phyloP scores from a whole-genome alignment of 2,113 vertebrate species.

The Danio rerio region DNA sequence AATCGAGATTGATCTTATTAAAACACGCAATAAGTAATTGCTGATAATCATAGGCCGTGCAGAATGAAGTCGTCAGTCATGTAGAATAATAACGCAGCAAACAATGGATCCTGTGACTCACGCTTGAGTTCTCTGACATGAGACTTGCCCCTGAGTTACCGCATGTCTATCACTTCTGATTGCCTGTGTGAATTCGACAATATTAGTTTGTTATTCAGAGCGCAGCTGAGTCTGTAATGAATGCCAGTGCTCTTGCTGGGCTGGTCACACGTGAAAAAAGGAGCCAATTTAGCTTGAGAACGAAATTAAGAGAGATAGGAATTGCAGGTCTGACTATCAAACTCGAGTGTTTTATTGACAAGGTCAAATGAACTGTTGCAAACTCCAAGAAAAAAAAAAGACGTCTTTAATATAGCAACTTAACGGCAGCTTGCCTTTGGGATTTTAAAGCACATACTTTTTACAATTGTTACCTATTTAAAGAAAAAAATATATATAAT shows the following conservation, averaged over 20 bases:
- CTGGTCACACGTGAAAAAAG: neutral
- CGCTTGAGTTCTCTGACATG: neutral
- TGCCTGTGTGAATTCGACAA: slow-evolving; percentile 9
- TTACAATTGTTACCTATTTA: too few species aligned
- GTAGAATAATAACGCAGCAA: neutral
- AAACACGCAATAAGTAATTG: neutral
- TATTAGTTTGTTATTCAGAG: slow-evolving; percentile 1
- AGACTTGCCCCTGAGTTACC: neutral
- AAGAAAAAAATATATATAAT: too few species aligned
- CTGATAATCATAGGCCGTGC: slow-evolving; percentile 18
- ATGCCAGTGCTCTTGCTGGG: neutral
- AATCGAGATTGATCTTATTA: neutral
- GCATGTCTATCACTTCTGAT: slow-evolving; percentile 20
- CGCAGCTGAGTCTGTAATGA: slow-evolving; percentile 8
- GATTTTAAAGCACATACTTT: neutral
- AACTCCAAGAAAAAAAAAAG: too few species aligned
- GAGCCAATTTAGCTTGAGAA: slow-evolving; percentile 5
- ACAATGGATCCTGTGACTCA: slow-evolving; percentile 26
- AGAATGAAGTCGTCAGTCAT: neutral
- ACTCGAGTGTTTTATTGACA: neutral
- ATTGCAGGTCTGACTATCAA: neutral
- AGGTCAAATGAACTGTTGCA: neutral
- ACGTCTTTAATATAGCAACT: slow-evolving; percentile 17
- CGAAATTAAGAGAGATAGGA: neutral
- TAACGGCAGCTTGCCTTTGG: neutral